Conservation (phyloP, 1,140 invertebrate species). For the Archivesica marissinica region DNA sequence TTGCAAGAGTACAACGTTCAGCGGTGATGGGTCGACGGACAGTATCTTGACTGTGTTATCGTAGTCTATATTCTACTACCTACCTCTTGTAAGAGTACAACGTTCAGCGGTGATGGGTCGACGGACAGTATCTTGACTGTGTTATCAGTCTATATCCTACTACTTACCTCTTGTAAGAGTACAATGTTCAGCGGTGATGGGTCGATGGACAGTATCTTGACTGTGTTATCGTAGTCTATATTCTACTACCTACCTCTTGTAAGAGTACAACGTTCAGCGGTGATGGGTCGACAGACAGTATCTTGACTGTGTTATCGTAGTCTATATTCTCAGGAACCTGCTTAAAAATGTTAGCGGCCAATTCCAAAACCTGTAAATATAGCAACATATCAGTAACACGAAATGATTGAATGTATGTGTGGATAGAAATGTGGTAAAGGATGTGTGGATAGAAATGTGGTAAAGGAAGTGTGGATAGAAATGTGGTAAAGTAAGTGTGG, state of each 20-base stretch:
- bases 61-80: conserved; percentile 88
- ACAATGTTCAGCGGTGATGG: too few species aligned
- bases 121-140: conserved; percentile 89
- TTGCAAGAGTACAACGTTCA: conserved; percentile 93
- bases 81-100: conserved; percentile 92
- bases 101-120: conserved; percentile 90
- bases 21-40: conserved; percentile 88
- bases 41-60: conserved; percentile 90
- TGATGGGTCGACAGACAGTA: conserved; percentile 89
- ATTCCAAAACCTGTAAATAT: conserved; percentile 85
- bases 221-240: too few species aligned
- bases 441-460: too few species aligned
- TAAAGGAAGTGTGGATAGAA: too few species aligned
- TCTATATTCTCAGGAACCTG: conserved; percentile 90
- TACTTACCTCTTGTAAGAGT: too few species aligned
- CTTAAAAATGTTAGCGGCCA: conserved; percentile 89
- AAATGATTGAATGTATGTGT: too few species aligned
- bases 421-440: too few species aligned
- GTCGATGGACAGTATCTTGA: too few species aligned
- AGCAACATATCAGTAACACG: too few species aligned
- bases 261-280: conserved; percentile 92
- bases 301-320: conserved; percentile 89
- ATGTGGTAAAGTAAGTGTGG: too few species aligned
- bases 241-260: conserved; percentile 88
- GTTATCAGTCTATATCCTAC: conserved; percentile 90